Evolutionary conservation across 2,797 vertebrate genomes (phyloP), one percentile per base, ranked within the genome.

Genomic region (Anabacerthia variegaticeps): DNA sequence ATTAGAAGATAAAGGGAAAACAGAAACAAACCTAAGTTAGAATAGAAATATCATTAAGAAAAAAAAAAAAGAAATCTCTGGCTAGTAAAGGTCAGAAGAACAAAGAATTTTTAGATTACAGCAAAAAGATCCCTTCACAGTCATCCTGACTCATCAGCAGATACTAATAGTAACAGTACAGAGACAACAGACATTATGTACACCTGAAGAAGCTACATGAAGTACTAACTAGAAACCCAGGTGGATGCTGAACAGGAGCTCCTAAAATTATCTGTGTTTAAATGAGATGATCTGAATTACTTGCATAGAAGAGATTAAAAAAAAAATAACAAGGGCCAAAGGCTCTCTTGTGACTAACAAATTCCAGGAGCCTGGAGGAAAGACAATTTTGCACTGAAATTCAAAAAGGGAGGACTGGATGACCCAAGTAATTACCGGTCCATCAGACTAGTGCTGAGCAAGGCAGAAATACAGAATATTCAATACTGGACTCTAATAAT

Each of bases 131-230:
- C 4, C 15, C 59, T 69, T 52, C 48, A 67, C 18, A 52, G 14
- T 55, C 37, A n/a, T 4, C 18, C 77, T 90, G 83, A 90, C 48
- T 94, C 74, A 94, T 39, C 46, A 89, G 41, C 20, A 52, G 58
- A 66, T 12, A 49, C 34, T 26, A 92, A 52, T 1, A 88, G 79
- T 62, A 95, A 61, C 37, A 77, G 19, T 4, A 39, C 14, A 73
- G 46, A 88, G 16, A 56, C 48, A 56, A 52, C 36, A 88, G 46
- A 65, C 28, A 9, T 32, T 46, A 52, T 5, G 19, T 32, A 63
- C 46, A 86, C 48, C 71, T 85, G 46, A 85, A 84, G 37, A n/a
- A 69, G 12, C 39, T 12, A 19, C 4, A 34, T 18, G 15, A 76
- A 91, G 28, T 36, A 46, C 28, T 36, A 93, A 83, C 36, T 11